These are phyloP conservation scores for Petrocephalus zakoni DNA, from an alignment of 2,113 vertebrate species.

Conservation along the genomic window DNA sequence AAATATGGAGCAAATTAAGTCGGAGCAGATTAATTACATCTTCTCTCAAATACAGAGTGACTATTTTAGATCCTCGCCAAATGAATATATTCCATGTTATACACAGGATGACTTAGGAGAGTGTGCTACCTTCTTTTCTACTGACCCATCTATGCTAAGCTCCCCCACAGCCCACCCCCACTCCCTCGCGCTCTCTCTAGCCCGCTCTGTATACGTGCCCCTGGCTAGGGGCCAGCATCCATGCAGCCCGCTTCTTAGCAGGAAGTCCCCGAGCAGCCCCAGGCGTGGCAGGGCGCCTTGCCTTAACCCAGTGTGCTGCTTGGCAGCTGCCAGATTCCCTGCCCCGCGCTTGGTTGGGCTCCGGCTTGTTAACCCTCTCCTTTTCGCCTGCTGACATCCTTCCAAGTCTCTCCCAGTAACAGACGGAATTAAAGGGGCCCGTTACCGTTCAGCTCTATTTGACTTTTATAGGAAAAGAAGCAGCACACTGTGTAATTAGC, in stretches of 20 bases:
- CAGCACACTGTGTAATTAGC: background rate
- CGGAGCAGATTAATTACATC: background rate
- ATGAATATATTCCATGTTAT: background rate
- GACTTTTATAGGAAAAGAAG: background rate
- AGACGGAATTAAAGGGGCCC: background rate
- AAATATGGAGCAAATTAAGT: background rate
- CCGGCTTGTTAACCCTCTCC: slow-evolving; percentile 45
- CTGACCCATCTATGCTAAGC: background rate
- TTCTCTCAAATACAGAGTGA: background rate
- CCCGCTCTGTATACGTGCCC: slow-evolving; percentile 18
- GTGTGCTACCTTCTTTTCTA: background rate
- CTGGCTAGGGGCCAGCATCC: slow-evolving; percentile 50
- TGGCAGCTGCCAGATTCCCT: slow-evolving; percentile 58
- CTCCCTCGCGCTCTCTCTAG: background rate
- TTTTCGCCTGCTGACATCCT: slow-evolving; percentile 23
- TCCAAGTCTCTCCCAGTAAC: slow-evolving; percentile 5
- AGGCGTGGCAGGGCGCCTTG: slow-evolving; percentile 59
- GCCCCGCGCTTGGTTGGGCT: slow-evolving; percentile 54
- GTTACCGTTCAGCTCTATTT: background rate
- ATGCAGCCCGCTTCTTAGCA: slow-evolving; percentile 53
- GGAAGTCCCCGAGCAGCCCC: slow-evolving; percentile 54
- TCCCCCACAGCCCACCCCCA: background rate
- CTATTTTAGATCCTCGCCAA: background rate
- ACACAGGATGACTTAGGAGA: background rate
- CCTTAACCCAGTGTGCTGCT: slow-evolving; percentile 58